Percentiles rank a stretch among this genome's conserved stretches.
Evolutionary conservation across 1,140 invertebrate genomes (phyloP).

Genomic region (Streblospio benedicti): DNA sequence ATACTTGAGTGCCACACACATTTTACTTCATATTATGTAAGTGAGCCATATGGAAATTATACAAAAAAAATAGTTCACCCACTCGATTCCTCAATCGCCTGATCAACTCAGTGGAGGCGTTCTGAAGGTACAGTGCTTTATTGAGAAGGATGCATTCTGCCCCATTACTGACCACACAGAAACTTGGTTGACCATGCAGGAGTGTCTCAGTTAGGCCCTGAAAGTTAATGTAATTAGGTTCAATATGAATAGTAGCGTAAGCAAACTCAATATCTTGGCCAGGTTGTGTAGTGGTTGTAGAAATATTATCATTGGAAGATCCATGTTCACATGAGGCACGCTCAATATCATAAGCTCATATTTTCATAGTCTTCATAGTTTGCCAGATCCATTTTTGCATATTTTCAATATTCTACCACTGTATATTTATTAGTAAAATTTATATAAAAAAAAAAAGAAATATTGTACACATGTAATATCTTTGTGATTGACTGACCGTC

Average conservation of each 20-base stretch:
- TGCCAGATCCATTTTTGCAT: background rate
- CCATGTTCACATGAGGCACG: background rate
- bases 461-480: no score
- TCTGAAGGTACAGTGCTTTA: constrained; percentile 33
- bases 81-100: background rate
- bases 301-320: background rate
- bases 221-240: no score
- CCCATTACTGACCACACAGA: constrained; percentile 39
- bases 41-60: background rate
- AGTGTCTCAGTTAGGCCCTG: constrained; percentile 35
- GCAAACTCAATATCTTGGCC: background rate
- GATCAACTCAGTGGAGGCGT: constrained; percentile 26
- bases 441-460: no score
- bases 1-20: background rate
- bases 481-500: no score
- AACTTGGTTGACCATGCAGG: constrained; percentile 30
- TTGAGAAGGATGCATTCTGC: constrained; percentile 38
- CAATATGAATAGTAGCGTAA: background rate
- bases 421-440: no score
- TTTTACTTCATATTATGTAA: background rate
- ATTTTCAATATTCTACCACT: no score
- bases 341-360: background rate
- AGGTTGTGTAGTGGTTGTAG: background rate
- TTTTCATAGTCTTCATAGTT: background rate
- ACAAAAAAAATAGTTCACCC: background rate